Percentiles rank a stretch among this genome's conserved stretches.
Conservation (phyloP, 2,888 invertebrate genomes). For the Autographa gamma region DNA sequence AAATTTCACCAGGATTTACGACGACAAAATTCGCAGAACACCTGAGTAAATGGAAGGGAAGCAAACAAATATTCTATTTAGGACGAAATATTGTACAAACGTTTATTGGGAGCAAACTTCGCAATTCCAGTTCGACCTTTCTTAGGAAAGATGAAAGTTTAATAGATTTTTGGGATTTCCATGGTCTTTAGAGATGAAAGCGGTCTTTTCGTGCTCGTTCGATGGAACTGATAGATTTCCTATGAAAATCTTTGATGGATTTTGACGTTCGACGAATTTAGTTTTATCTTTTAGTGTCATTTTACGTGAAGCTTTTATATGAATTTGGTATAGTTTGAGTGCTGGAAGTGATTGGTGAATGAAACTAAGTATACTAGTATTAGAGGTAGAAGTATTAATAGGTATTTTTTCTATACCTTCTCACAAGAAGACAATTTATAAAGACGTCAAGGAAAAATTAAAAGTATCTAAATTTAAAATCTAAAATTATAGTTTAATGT, state of each 20-base stretch:
- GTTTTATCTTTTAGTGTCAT: neutral
- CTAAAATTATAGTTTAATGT: too few species aligned
- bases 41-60: constrained; percentile 1
- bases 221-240: neutral
- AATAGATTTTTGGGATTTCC: neutral
- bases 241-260: neutral
- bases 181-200: neutral
- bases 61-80: constrained; percentile 18
- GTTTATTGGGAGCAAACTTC: neutral
- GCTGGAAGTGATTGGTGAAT: too few species aligned
- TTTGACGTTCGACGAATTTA: too few species aligned
- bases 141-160: neutral
- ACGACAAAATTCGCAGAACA: neutral
- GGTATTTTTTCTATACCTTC: too few species aligned
- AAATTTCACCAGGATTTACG: neutral
- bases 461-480: too few species aligned
- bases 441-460: too few species aligned
- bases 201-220: neutral
- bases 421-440: too few species aligned
- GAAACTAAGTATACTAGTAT: too few species aligned
- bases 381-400: too few species aligned
- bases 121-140: neutral
- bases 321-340: too few species aligned
- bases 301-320: too few species aligned
- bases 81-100: constrained; percentile 2